Percentiles rank a stretch among this genome's conserved stretches.
Evolutionary conservation across 2,113 vertebrate genomes (phyloP).

Genomic region (Budorcas taxicolor): DNA sequence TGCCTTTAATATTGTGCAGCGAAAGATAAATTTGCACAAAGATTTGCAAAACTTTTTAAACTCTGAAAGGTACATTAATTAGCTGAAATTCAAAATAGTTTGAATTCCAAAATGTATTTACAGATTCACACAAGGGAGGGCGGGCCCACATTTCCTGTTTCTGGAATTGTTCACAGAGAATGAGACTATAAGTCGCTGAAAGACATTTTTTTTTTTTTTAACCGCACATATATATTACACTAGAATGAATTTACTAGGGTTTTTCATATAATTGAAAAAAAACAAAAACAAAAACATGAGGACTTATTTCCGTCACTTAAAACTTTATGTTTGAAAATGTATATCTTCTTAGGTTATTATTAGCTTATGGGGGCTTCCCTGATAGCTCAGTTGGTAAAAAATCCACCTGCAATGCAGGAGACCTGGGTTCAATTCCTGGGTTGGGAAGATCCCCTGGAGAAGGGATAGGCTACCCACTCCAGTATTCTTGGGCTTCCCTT

Average conservation of each 20-base stretch:
- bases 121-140: background rate
- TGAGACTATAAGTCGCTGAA: background rate
- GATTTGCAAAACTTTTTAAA: background rate
- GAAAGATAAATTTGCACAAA: background rate
- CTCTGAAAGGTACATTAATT: background rate
- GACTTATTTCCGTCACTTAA: background rate
- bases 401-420: fast-evolving
- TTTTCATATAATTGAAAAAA: background rate
- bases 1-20: background rate
- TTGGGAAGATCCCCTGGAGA: background rate
- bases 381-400: background rate
- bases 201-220: background rate
- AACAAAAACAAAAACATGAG: background rate
- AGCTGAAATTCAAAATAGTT: background rate
- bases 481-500: background rate
- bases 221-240: background rate
- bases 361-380: background rate
- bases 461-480: background rate
- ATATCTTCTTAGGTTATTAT: background rate
- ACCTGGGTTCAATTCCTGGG: background rate
- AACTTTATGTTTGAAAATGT: background rate
- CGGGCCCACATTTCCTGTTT: background rate
- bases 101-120: background rate
- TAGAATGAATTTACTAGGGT: background rate
- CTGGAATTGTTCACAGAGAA: background rate